Evolutionary conservation across 2,888 invertebrate species (phyloP).

Genomic region (Melinopterus prodromus): DNA sequence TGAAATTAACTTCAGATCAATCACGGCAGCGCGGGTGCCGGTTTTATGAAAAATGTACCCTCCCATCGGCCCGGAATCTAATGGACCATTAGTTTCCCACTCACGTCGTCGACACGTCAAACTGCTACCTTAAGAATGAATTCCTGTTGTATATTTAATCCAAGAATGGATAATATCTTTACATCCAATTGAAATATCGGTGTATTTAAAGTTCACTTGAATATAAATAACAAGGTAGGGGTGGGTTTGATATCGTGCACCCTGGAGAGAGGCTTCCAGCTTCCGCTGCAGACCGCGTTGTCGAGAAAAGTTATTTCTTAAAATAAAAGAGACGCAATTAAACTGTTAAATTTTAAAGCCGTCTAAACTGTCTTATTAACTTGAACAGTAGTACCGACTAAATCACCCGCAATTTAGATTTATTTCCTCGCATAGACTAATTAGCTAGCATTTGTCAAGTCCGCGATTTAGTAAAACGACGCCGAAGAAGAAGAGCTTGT

Average conservation of each 20-base stretch:
- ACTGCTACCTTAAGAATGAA: neutral
- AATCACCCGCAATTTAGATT: slow-evolving; percentile 21
- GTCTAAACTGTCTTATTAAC: slow-evolving; percentile 17
- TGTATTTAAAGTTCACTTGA: slow-evolving; percentile 6
- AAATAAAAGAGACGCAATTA: slow-evolving; percentile 17
- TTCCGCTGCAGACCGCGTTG: neutral
- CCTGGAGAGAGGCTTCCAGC: neutral
- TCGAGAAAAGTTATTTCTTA: slow-evolving; percentile 5
- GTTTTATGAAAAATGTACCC: neutral
- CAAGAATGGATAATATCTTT: neutral
- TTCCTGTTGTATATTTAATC: neutral
- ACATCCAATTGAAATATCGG: neutral
- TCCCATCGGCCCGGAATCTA: neutral
- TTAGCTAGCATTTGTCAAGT: slow-evolving; percentile 25
- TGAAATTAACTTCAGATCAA: neutral
- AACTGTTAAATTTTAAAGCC: slow-evolving; percentile 15
- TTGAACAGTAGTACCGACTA: slow-evolving; percentile 19
- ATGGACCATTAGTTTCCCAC: neutral
- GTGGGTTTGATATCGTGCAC: neutral
- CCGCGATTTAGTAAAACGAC: slow-evolving; percentile 23
- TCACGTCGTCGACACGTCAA: neutral
- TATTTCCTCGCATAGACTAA: slow-evolving; percentile 20
- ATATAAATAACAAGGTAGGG: neutral
- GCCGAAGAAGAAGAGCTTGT: slow-evolving; percentile 5
- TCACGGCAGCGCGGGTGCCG: neutral